Conservation (phyloP, 2,113 vertebrate species). For the Mus spicilegus region DNA sequence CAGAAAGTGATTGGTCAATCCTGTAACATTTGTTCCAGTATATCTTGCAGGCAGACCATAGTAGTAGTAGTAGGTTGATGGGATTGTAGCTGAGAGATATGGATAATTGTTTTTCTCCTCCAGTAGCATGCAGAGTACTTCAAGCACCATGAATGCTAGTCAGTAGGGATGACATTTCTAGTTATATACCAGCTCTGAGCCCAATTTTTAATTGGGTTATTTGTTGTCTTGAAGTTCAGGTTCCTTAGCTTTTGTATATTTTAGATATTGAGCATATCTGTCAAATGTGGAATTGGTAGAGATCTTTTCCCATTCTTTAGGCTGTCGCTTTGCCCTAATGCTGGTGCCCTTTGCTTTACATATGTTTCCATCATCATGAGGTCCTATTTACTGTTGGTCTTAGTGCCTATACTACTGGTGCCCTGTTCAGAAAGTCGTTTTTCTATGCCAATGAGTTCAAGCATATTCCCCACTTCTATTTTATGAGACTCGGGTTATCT, state of each 20-base stretch:
- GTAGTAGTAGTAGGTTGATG: background rate
- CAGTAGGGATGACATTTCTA: background rate
- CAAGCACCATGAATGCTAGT: background rate
- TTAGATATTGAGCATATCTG: background rate
- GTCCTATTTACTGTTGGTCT: background rate
- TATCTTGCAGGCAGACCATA: background rate
- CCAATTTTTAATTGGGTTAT: background rate
- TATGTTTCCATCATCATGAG: background rate
- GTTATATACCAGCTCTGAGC: background rate
- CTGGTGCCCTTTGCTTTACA: background rate
- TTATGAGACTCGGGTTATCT: background rate
- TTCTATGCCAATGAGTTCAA: background rate
- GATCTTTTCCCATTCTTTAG: background rate
- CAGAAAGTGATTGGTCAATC: background rate
- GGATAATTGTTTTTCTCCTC: background rate
- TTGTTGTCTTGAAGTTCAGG: background rate
- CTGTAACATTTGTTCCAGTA: background rate
- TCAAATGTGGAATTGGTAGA: background rate
- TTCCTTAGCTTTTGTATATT: background rate
- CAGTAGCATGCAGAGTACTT: too few relatives aligned
- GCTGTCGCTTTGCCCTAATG: background rate
- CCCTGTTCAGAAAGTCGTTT: background rate
- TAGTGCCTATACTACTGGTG: background rate
- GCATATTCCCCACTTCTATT: background rate
- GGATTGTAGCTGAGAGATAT: background rate